Percentiles rank a stretch among this genome's conserved stretches.
phyloP scores from a whole-genome alignment of 2,797 vertebrate genomes.

The Toxotes lorentzi region DNA sequence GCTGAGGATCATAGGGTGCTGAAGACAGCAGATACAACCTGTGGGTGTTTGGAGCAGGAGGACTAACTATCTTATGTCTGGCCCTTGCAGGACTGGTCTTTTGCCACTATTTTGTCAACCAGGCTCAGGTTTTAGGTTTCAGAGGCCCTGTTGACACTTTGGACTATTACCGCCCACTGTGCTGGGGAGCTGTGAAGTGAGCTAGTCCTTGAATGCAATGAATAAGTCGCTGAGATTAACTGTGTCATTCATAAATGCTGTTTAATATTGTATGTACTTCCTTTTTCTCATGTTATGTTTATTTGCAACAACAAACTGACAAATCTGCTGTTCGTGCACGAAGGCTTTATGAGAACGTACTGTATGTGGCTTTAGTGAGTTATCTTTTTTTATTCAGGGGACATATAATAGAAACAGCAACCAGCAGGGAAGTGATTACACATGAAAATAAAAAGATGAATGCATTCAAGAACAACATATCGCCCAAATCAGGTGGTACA shows the following conservation, averaged over 20 bases:
- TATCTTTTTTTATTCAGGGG: neutral
- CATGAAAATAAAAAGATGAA: neutral
- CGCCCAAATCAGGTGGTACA: neutral
- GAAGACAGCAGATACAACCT: constrained; percentile 55
- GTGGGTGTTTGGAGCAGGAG: constrained; percentile 27
- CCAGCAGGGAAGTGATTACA: neutral
- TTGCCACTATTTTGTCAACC: constrained; percentile 43
- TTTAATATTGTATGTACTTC: neutral
- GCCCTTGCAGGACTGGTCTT: constrained; percentile 27
- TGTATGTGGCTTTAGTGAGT: neutral
- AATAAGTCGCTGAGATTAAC: constrained; percentile 10
- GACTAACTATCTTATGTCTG: constrained; percentile 33
- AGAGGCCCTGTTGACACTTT: constrained; percentile 24
- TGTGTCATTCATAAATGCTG: neutral
- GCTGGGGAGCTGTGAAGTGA: constrained; percentile 20
- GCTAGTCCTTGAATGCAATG: neutral
- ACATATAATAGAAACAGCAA: neutral
- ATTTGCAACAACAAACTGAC: neutral
- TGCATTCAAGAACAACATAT: neutral
- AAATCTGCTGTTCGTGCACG: neutral
- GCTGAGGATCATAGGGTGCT: constrained; percentile 51
- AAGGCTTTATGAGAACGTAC: neutral
- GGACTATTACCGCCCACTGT: constrained; percentile 13
- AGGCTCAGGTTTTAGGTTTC: constrained; percentile 47
- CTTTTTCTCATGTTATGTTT: neutral